Conservation (phyloP, 2,797 vertebrate species). For the Coregonus suidteri region DNA sequence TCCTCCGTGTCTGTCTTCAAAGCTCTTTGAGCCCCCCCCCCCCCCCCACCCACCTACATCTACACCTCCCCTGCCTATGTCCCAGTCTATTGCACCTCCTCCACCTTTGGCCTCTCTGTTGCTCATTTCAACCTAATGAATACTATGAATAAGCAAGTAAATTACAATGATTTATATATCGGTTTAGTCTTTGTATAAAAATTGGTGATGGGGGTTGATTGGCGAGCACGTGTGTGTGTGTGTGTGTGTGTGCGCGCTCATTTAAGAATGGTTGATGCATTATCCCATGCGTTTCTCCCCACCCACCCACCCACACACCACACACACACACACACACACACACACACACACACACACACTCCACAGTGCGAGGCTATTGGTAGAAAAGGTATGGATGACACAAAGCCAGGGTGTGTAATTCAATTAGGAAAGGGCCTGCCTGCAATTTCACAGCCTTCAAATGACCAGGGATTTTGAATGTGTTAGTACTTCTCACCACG, state of each 20-base stretch:
- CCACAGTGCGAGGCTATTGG: conserved; percentile 50
- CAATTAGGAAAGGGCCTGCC: conserved; percentile 91
- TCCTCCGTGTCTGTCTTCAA: conserved; percentile 21
- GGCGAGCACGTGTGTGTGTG: conserved; percentile 36
- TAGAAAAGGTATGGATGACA: conserved; percentile 76
- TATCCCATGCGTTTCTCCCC: conserved; percentile 14
- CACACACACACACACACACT: too few species aligned
- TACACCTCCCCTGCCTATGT: conserved; percentile 46
- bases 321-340: conserved; percentile 5
- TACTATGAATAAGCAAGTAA: conserved; percentile 78
- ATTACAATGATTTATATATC: conserved; percentile 77
- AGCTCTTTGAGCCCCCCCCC: conserved; percentile 43
- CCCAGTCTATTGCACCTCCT: conserved; percentile 57
- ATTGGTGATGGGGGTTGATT: conserved; percentile 23
- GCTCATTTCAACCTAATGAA: conserved; percentile 74
- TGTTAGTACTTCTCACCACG: conserved; percentile 77
- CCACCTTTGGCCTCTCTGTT: conserved; percentile 85
- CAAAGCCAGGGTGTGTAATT: conserved; percentile 93
- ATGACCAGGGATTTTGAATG: conserved; percentile 79
- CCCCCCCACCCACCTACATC: conserved; percentile 23
- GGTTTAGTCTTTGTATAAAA: conserved; percentile 25
- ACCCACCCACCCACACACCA: not conserved
- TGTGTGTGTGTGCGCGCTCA: conserved; percentile 7
- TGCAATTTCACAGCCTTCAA: conserved; percentile 92
- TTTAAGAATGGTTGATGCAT: not conserved